phyloP scores from a whole-genome alignment of 2,113 vertebrate species.

The Pelvicachromis taeniatus region DNA sequence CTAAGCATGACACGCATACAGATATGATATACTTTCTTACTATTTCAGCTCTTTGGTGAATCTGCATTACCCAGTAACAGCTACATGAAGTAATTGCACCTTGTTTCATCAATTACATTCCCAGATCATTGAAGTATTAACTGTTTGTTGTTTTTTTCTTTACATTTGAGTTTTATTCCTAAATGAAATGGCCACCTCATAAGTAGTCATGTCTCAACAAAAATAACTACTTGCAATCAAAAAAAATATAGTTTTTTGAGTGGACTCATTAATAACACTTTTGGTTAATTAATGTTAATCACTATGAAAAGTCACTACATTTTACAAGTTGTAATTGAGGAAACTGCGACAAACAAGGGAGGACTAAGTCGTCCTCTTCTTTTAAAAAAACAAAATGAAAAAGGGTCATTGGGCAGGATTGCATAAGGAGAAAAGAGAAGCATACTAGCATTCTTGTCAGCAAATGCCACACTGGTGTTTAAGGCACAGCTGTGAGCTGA shows the following conservation, averaged over 20 bases:
- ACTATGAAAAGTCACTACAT: not conserved
- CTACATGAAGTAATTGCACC: not conserved
- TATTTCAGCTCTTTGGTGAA: not conserved
- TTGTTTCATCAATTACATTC: slow-evolving; percentile 4
- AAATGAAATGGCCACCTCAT: not conserved
- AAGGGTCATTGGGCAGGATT: not conserved
- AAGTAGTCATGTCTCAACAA: not conserved
- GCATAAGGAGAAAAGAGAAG: not conserved
- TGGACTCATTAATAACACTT: not conserved
- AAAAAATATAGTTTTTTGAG: not conserved
- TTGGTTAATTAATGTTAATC: not conserved
- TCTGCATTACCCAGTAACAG: not conserved
- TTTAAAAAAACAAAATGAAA: not conserved
- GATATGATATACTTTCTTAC: not conserved
- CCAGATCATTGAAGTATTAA: not conserved
- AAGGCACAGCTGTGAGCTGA: not conserved
- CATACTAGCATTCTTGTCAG: not conserved
- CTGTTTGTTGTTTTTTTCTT: not conserved
- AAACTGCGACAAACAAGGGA: not conserved
- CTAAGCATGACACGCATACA: not conserved
- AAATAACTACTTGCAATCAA: not conserved
- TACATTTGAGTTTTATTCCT: not conserved
- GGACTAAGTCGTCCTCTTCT: not conserved
- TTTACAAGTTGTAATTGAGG: not conserved
- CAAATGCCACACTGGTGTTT: not conserved